Evolutionary conservation across 2,797 vertebrate species (phyloP).

Genomic region (Ctenochaetus hawaiiensis): DNA sequence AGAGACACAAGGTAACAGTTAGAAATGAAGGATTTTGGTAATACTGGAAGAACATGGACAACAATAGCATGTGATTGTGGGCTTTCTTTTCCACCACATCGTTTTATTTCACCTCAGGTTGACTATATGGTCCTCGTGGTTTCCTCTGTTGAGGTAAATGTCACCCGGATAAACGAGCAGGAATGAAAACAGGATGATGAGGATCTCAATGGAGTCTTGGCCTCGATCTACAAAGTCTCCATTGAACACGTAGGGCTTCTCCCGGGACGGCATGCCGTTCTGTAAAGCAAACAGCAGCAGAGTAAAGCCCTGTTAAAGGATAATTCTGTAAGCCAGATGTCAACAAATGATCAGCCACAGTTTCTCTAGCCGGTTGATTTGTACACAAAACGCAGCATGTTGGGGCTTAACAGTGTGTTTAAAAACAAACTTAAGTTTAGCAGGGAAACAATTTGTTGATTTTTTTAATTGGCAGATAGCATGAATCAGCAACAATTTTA

Average conservation of each 20-base stretch:
- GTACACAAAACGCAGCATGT: not conserved
- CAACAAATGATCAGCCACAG: not conserved
- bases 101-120: conserved; percentile 88
- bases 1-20: conserved; percentile 24
- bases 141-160: conserved; percentile 94
- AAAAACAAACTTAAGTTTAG: not conserved
- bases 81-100: too few relatives aligned
- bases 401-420: not conserved
- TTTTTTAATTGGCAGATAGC: not conserved
- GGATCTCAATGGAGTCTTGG: conserved; percentile 93
- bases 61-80: not conserved
- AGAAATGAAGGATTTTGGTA: conserved; percentile 1
- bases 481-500: not conserved
- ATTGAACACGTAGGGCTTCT: conserved; percentile 93
- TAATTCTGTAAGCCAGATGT: not conserved
- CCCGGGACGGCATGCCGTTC: conserved; percentile 94
- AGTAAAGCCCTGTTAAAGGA: not conserved
- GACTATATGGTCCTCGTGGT: conserved; percentile 96
- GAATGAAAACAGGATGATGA: conserved; percentile 93
- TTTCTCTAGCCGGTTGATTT: not conserved
- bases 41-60: not conserved
- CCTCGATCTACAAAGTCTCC: conserved; percentile 97
- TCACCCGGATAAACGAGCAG: conserved; percentile 92
- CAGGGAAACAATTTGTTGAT: not conserved
- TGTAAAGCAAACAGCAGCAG: conserved; percentile 60